phyloP scores from a whole-genome alignment of 2,888 invertebrate species.

The Nineta flava region DNA sequence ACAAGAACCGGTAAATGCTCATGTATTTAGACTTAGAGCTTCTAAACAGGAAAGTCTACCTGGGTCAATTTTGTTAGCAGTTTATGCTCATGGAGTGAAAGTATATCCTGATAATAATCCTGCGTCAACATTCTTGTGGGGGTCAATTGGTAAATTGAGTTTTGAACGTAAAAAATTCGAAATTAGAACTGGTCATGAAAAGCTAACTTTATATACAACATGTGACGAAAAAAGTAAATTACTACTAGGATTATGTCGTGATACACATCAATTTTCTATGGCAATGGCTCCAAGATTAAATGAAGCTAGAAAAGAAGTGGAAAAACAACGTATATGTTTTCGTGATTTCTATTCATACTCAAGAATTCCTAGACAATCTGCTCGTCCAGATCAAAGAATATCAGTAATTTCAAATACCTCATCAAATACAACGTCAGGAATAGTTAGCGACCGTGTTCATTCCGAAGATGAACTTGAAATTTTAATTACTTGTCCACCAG shows the following conservation, averaged over 20 bases:
- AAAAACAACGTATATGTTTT: constrained; percentile 46
- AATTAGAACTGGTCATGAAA: constrained; percentile 77
- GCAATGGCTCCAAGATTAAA: constrained; percentile 71
- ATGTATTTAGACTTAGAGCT: constrained; percentile 59
- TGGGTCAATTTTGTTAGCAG: constrained; percentile 73
- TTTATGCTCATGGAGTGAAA: constrained; percentile 84
- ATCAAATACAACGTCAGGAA: constrained; percentile 94
- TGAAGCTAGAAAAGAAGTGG: constrained; percentile 69
- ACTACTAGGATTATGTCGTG: constrained; percentile 70
- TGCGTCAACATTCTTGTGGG: constrained; percentile 77
- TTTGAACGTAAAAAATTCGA: constrained; percentile 97
- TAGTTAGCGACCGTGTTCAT: constrained; percentile 88
- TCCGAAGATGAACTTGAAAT: constrained; percentile 88
- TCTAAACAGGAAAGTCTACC: constrained; percentile 58
- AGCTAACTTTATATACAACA: constrained; percentile 76
- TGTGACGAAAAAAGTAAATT: constrained; percentile 91
- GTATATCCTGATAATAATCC: constrained; percentile 61
- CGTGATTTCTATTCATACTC: constrained; percentile 60
- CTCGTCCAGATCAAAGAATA: constrained; percentile 55
- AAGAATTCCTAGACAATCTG: constrained; percentile 19
- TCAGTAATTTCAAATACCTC: constrained; percentile 87
- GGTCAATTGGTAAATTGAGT: constrained; percentile 84
- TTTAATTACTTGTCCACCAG: constrained; percentile 67
- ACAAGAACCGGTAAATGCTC: constrained; percentile 79
- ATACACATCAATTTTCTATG: constrained; percentile 93